Percentiles rank a stretch among this genome's conserved stretches.
Conservation (phyloP, 2,888 invertebrate species). For the Drosophila borealis region DNA sequence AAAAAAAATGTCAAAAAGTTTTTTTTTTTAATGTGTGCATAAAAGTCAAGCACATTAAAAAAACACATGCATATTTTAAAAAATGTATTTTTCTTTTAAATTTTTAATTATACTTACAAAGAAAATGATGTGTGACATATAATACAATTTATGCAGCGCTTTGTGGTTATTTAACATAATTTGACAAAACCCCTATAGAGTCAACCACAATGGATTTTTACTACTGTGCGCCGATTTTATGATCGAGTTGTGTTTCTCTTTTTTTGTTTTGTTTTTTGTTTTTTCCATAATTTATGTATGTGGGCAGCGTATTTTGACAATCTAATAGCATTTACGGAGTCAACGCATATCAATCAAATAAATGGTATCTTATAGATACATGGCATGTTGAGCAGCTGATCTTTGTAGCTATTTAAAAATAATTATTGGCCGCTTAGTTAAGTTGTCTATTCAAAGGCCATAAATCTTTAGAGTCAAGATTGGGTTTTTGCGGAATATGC, state of each 20-base stretch:
- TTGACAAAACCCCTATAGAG: conserved; percentile 28
- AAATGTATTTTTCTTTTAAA: conserved; percentile 43
- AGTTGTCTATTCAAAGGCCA: conserved; percentile 46
- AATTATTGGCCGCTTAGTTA: conserved; percentile 66
- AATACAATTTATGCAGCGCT: conserved; percentile 66
- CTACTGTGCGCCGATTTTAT: conserved; percentile 67
- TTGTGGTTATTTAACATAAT: conserved; percentile 71
- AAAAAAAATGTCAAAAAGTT: conserved; percentile 27
- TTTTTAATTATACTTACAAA: conserved; percentile 68
- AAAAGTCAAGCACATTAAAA: conserved; percentile 30
- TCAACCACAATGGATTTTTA: conserved; percentile 36
- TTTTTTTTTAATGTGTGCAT: conserved; percentile 44
- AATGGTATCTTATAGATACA: conserved; percentile 36
- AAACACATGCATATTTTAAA: conserved; percentile 30
- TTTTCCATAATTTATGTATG: conserved; percentile 59
- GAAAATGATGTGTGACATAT: conserved; percentile 60
- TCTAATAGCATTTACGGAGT: conserved; percentile 61
- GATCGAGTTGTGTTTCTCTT: conserved; percentile 32
- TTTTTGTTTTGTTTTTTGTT: neutral
- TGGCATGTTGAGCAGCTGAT: conserved; percentile 37
- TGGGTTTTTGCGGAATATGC: conserved; percentile 10
- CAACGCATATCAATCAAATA: conserved; percentile 63
- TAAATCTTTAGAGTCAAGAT: conserved; percentile 51
- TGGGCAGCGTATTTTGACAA: conserved; percentile 70
- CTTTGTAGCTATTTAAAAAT: conserved; percentile 62